Evolutionary conservation across 2,888 invertebrate species (phyloP).

Genomic region (Papilio demoleus): DNA sequence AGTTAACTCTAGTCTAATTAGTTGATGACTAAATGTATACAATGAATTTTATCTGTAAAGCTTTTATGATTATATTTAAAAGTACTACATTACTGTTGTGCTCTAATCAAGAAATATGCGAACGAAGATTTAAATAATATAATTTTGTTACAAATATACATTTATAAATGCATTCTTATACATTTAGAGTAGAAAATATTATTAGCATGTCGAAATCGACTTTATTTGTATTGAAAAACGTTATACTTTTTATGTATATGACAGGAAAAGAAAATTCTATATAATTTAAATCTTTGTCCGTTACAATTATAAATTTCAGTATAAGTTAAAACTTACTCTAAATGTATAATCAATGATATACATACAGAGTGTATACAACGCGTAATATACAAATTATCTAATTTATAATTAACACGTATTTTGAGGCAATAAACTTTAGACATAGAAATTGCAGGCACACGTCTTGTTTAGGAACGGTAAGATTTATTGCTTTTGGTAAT

Average conservation of each 20-base stretch:
- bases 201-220: no score
- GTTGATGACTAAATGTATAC: constrained; percentile 3
- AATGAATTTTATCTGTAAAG: constrained; percentile 3
- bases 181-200: no score
- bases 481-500: constrained; percentile 35
- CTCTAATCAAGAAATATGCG: not conserved
- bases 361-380: constrained; percentile 29
- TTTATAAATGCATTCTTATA: not conserved
- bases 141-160: not conserved
- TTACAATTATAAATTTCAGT: constrained; percentile 8
- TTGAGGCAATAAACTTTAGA: constrained; percentile 28
- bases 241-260: no score
- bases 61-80: constrained; percentile 10
- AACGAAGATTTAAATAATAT: constrained; percentile 16
- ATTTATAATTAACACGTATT: constrained; percentile 12
- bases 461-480: constrained; percentile 38
- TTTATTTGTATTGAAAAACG: no score
- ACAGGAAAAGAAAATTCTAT: no score
- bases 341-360: constrained; percentile 12
- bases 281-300: not conserved
- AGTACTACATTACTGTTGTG: constrained; percentile 4
- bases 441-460: constrained; percentile 37
- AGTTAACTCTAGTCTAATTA: constrained; percentile 29
- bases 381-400: constrained; percentile 15
- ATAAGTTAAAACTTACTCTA: not conserved